These are phyloP conservation scores for Acanthosepion esculentum DNA, from an alignment of 2,888 invertebrate species.

Conservation along the genomic window DNA sequence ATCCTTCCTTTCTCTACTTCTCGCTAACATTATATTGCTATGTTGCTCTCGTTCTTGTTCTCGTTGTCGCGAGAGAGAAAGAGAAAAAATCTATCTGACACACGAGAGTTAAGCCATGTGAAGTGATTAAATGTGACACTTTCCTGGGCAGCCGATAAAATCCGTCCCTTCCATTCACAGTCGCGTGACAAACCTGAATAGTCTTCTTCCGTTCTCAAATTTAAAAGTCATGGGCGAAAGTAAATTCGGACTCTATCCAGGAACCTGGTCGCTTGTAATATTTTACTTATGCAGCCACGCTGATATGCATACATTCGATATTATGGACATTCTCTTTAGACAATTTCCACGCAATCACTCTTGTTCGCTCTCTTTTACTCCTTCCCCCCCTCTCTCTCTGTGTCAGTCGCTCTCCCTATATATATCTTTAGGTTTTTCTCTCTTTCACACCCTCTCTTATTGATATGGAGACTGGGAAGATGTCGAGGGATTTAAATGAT, in stretches of 20 bases:
- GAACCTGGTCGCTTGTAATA: not conserved
- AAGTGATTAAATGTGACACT: not conserved
- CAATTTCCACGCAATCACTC: not conserved
- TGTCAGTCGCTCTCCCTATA: too few relatives aligned
- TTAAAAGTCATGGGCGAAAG: not conserved
- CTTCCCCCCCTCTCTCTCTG: too few relatives aligned
- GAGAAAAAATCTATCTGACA: not conserved
- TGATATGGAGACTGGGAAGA: too few relatives aligned
- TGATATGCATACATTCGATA: not conserved
- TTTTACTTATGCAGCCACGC: not conserved
- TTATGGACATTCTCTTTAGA: not conserved
- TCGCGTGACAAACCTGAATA: conserved; percentile 1
- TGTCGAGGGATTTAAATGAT: too few relatives aligned
- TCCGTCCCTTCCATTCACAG: not conserved
- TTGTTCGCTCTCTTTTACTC: too few relatives aligned
- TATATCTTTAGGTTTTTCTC: too few relatives aligned
- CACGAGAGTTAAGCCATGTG: not conserved
- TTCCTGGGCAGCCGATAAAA: not conserved
- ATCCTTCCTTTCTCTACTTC: too few relatives aligned
- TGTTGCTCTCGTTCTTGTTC: too few relatives aligned
- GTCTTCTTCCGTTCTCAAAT: not conserved
- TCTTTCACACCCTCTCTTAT: too few relatives aligned
- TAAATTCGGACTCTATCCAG: not conserved
- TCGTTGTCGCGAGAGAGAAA: not conserved
- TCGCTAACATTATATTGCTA: too few relatives aligned